phyloP scores from a whole-genome alignment of 2,113 vertebrate species.

The Pampusana beccarii region DNA sequence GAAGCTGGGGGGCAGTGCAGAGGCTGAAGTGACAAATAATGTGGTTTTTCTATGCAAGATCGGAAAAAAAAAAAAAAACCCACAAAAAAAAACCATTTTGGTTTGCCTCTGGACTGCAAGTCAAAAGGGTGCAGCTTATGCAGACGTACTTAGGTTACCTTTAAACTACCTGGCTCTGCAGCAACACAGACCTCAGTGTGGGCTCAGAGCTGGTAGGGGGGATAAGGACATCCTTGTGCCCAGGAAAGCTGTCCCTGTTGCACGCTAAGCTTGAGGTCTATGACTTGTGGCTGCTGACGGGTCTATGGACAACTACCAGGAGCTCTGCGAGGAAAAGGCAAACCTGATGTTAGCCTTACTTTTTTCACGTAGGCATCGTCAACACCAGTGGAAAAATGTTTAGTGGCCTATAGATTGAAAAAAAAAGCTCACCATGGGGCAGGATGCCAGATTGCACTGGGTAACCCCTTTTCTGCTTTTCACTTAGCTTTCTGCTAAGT shows the following conservation, averaged over 20 bases:
- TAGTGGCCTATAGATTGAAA: neutral
- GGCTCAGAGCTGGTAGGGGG: neutral
- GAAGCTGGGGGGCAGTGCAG: accelerated
- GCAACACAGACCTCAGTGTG: accelerated
- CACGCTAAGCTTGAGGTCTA: accelerated
- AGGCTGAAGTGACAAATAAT: neutral
- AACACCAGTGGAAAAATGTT: neutral
- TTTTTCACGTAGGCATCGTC: neutral
- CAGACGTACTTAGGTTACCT: accelerated
- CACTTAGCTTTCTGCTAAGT: neutral
- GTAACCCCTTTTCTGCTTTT: neutral
- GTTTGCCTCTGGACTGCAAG: neutral
- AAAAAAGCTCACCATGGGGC: neutral
- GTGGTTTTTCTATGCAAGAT: neutral
- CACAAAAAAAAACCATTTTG: neutral
- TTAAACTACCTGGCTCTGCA: neutral
- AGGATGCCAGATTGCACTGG: neutral
- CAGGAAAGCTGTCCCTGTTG: accelerated
- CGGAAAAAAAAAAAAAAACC: neutral
- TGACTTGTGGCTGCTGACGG: neutral
- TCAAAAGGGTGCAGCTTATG: accelerated
- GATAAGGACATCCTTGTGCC: neutral
- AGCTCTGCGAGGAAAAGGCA: neutral
- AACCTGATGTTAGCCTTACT: neutral
- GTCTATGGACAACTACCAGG: neutral